These are phyloP conservation scores for Mimumesa dahlbomi DNA, from an alignment of 2,888 invertebrate genomes.

Conservation along the genomic window DNA sequence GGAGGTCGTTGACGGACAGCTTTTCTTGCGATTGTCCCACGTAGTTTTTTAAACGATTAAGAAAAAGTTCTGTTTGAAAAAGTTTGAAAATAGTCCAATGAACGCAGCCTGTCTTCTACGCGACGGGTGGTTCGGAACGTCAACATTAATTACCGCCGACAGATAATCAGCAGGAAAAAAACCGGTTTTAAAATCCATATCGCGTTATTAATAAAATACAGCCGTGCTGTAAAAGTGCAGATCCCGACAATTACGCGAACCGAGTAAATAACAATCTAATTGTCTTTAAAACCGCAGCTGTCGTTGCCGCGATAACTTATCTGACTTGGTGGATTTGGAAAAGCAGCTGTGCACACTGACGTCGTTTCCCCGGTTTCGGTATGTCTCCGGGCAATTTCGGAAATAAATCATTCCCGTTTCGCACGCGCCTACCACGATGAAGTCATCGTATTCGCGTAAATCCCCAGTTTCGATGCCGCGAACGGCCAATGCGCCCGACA, in stretches of 20 bases:
- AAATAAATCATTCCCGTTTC: slow-evolving; percentile 9
- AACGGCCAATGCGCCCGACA: not conserved
- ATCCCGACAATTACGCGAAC: slow-evolving; percentile 13
- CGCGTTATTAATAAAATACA: slow-evolving; percentile 5
- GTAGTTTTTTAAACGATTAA: too few relatives aligned
- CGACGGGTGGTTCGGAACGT: not conserved
- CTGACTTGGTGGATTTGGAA: not conserved
- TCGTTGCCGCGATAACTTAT: slow-evolving; percentile 23
- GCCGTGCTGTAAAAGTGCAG: slow-evolving; percentile 6
- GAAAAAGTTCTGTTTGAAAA: too few relatives aligned
- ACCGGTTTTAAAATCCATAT: not conserved
- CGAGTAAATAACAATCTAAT: slow-evolving; percentile 13
- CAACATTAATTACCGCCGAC: not conserved
- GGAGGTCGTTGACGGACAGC: not conserved
- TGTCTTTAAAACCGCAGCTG: slow-evolving; percentile 17
- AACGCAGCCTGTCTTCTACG: too few relatives aligned
- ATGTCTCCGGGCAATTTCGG: not conserved
- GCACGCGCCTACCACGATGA: not conserved
- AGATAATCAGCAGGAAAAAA: slow-evolving; percentile 5
- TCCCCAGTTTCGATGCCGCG: not conserved
- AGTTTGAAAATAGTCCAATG: not conserved
- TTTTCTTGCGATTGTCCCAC: slow-evolving; percentile 3
- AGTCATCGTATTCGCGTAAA: not conserved
- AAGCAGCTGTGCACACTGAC: not conserved
- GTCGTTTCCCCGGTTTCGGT: not conserved